Conservation (phyloP, 2,888 invertebrate genomes). For the Strigamia crassipes region DNA sequence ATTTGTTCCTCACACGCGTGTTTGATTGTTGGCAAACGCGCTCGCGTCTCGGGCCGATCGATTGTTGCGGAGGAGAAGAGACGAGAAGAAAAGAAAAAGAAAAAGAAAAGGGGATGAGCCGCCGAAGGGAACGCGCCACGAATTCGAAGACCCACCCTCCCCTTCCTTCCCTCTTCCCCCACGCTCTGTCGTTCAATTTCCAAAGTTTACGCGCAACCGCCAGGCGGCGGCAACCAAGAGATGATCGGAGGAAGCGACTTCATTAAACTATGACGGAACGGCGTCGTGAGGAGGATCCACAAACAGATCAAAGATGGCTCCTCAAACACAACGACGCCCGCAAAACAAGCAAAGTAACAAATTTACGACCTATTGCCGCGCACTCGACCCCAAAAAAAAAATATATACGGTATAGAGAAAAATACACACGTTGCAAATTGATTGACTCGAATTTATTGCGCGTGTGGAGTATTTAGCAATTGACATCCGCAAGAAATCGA, state of each 20-base stretch:
- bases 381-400: background rate
- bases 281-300: constrained; percentile 37
- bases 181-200: constrained; percentile 21
- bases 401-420: too few relatives aligned
- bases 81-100: background rate
- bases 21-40: constrained; percentile 40
- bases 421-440: background rate
- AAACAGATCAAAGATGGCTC: constrained; percentile 39
- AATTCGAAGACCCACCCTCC: background rate
- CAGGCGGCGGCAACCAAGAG: constrained; percentile 36
- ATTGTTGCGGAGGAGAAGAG: constrained; percentile 20
- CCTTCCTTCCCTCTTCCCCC: background rate
- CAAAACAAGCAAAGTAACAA: constrained; percentile 38
- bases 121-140: constrained; percentile 38
- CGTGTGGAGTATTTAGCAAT: background rate
- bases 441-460: background rate
- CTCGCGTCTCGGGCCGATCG: constrained; percentile 15
- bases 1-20: constrained; percentile 42
- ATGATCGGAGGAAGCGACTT: constrained; percentile 37
- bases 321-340: constrained; percentile 35
- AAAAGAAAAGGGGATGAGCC: constrained; percentile 13
- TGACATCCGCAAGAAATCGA: background rate
- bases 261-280: constrained; percentile 42
- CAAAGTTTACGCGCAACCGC: constrained; percentile 42
- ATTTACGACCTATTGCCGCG: constrained; percentile 26